A percentile compares a stretch with the other conserved stretches of the same genome.
Evolutionary conservation across 2,113 vertebrate genomes (phyloP).

Genomic region (Rattus rattus): DNA sequence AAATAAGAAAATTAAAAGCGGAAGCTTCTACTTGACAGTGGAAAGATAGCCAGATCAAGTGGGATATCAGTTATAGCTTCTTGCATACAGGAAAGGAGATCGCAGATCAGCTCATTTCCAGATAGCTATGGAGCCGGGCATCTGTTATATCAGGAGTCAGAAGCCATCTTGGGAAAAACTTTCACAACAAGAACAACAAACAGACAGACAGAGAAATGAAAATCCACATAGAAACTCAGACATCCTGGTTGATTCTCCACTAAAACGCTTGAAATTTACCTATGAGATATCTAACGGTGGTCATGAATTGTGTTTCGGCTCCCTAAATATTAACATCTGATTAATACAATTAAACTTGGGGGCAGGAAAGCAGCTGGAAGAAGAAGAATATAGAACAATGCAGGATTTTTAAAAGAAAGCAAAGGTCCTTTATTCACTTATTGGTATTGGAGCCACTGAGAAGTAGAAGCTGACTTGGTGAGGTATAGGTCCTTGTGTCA

Average conservation of each 20-base stretch:
- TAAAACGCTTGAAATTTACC: not conserved
- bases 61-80: not conserved
- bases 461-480: not conserved
- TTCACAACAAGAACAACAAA: not conserved
- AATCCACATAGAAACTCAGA: not conserved
- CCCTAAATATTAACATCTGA: not conserved
- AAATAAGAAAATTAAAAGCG: not conserved
- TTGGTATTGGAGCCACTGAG: not conserved
- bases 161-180: not conserved
- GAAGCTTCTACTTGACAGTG: not conserved
- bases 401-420: not conserved
- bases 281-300: not conserved
- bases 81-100: not conserved
- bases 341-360: too few relatives aligned
- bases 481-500: not conserved
- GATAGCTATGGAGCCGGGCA: too few relatives aligned
- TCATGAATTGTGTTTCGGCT: not conserved
- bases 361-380: not conserved
- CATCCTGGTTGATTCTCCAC: not conserved
- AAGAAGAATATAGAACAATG: not conserved
- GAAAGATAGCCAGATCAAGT: not conserved
- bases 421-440: not conserved
- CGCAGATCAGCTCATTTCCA: not conserved
- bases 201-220: not conserved
- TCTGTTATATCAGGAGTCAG: too few relatives aligned